Percentiles rank a stretch among this genome's conserved stretches.
Evolutionary conservation across 2,797 vertebrate species (phyloP).

Genomic region (Petrocephalus schoutedeni): DNA sequence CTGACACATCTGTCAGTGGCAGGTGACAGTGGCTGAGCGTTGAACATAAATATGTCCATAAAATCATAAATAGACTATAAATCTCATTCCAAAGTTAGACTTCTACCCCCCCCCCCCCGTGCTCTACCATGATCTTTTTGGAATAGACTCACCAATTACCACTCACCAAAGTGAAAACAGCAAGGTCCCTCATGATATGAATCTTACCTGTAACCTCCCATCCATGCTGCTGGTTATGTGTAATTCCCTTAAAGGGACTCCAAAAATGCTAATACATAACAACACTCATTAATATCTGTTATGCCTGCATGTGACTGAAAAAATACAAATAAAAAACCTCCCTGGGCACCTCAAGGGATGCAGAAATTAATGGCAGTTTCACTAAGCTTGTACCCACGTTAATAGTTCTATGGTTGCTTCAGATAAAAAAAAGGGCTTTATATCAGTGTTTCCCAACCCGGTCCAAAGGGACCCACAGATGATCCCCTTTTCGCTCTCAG

Average conservation of each 20-base stretch:
- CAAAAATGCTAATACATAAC: not conserved
- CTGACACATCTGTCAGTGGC: constrained; percentile 34
- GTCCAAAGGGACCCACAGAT: not conserved
- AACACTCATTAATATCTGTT: not conserved
- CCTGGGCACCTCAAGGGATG: not conserved
- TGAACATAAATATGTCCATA: constrained; percentile 41
- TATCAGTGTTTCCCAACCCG: not conserved
- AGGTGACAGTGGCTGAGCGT: constrained; percentile 40
- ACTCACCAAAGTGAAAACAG: not conserved
- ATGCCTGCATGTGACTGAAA: not conserved
- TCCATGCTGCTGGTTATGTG: not conserved
- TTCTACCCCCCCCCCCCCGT: not conserved
- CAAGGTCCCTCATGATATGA: not conserved
- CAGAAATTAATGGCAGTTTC: not conserved
- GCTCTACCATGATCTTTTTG: not conserved
- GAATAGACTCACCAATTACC: not conserved
- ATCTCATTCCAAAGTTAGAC: constrained; percentile 18
- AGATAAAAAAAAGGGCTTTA: not conserved
- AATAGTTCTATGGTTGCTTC: not conserved
- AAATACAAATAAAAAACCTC: not conserved
- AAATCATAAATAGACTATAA: constrained; percentile 35
- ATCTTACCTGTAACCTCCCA: not conserved
- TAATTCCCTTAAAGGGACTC: not conserved
- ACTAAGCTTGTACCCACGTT: constrained; percentile 15
- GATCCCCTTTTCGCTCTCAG: not conserved